Percentiles rank a stretch among this genome's conserved stretches.
These are phyloP conservation scores for Zoanthus solanderi DNA, from an alignment of 92 coral and sea anemone genomes.

Conservation along the genomic window DNA sequence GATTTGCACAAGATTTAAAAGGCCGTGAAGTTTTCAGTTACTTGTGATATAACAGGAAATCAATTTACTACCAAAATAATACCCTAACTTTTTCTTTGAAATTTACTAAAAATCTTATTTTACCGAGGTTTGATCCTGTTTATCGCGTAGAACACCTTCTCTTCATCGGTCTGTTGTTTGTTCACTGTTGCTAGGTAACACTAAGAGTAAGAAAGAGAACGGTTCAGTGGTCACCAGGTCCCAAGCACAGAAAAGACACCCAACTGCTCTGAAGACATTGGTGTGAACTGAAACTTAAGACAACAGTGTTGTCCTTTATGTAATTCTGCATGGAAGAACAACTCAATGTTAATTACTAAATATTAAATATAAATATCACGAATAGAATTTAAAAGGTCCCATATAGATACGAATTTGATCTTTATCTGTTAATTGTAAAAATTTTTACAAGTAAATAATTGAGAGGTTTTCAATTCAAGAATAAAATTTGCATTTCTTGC, in stretches of 20 bases:
- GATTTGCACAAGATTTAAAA: too few relatives aligned
- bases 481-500: too few relatives aligned
- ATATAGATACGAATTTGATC: too few relatives aligned
- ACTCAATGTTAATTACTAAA: neutral
- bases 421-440: too few relatives aligned
- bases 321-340: neutral
- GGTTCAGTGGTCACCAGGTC: conserved; percentile 50
- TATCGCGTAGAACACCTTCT: neutral
- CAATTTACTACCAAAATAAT: too few relatives aligned
- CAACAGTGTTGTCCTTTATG: neutral
- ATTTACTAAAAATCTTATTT: neutral
- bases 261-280: neutral
- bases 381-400: too few relatives aligned
- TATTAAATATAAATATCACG: too few relatives aligned
- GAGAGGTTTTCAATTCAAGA: too few relatives aligned
- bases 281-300: conserved; percentile 4
- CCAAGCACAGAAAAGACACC: conserved; percentile 16
- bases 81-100: too few relatives aligned
- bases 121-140: neutral
- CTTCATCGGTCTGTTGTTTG: conserved; percentile 10
- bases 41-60: too few relatives aligned
- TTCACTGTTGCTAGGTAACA: conserved; percentile 29
- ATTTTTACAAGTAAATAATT: too few relatives aligned
- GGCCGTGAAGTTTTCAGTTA: too few relatives aligned
- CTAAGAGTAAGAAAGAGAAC: conserved; percentile 32